Conservation (phyloP, 2,888 invertebrate species). For the Protodeltote pygarga region DNA sequence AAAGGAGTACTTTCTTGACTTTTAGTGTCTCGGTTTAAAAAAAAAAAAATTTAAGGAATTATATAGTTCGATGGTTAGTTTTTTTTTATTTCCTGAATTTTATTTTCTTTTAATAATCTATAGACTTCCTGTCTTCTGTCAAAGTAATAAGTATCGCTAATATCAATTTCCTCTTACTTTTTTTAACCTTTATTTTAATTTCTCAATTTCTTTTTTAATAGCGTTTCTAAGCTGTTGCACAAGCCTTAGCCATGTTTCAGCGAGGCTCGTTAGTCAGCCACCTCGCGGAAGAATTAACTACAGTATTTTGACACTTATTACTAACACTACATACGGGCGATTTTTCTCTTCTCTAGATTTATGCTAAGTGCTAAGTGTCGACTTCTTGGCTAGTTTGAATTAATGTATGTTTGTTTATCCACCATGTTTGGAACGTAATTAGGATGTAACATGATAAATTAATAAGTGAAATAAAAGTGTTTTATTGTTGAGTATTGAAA, state of each 20-base stretch:
- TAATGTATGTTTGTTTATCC: constrained; percentile 26
- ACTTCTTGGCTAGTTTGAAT: constrained; percentile 35
- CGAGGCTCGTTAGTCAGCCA: constrained; percentile 77
- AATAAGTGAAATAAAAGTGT: too few species aligned
- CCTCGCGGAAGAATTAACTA: constrained; percentile 79
- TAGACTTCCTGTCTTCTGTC: too few species aligned
- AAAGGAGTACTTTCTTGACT: too few species aligned
- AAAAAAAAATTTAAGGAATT: too few species aligned
- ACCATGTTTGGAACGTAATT: background rate
- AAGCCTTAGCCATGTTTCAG: constrained; percentile 64
- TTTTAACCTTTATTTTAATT: background rate
- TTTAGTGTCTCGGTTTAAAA: too few species aligned
- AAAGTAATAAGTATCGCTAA: too few species aligned
- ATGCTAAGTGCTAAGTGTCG: constrained; percentile 49
- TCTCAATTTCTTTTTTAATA: constrained; percentile 1
- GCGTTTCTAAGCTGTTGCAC: constrained; percentile 26
- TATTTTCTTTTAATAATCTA: too few species aligned
- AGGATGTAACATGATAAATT: too few species aligned
- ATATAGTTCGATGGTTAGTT: too few species aligned
- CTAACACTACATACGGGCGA: constrained; percentile 58
- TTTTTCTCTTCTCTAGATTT: constrained; percentile 63
- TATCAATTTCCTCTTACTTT: background rate
- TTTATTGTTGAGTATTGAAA: too few species aligned
- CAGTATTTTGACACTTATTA: constrained; percentile 83
- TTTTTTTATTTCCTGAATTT: too few species aligned